phyloP scores from a whole-genome alignment of 2,888 invertebrate species.

The Cerceris ruficornis region DNA sequence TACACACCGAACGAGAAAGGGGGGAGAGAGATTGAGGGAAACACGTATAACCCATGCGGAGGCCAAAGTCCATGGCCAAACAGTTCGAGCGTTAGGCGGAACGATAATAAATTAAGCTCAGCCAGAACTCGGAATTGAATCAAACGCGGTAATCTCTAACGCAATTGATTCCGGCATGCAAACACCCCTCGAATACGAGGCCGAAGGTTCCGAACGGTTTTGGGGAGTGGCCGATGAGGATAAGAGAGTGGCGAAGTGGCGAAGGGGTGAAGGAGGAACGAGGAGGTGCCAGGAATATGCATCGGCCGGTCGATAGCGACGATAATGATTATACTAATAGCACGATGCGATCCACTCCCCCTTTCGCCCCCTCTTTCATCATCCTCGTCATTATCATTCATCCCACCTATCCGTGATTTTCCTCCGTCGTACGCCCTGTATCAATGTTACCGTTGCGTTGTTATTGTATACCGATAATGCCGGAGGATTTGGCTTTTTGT shows the following conservation, averaged over 20 bases:
- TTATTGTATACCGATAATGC: conserved; percentile 57
- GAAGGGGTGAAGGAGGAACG: conserved; percentile 12
- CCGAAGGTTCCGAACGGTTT: conserved; percentile 29
- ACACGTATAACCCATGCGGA: conserved; percentile 36
- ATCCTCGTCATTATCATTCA: background rate
- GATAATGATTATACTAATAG: conserved; percentile 66
- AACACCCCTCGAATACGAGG: conserved; percentile 55
- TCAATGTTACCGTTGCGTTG: conserved; percentile 27
- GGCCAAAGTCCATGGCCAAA: conserved; percentile 62
- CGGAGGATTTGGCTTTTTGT: conserved; percentile 48
- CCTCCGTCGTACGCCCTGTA: background rate
- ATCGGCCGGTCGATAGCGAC: conserved; percentile 52
- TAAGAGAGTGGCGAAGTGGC: conserved; percentile 29
- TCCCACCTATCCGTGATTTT: conserved; percentile 12
- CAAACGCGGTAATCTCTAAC: conserved; percentile 74
- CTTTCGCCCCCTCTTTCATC: background rate
- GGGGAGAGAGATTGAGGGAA: background rate
- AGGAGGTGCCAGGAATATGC: conserved; percentile 45
- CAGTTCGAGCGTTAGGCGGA: conserved; percentile 56
- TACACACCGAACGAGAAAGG: conserved; percentile 9
- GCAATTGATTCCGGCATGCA: conserved; percentile 69
- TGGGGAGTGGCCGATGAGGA: conserved; percentile 25
- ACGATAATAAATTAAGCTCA: conserved; percentile 72
- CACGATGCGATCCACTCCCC: conserved; percentile 10
- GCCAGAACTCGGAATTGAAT: conserved; percentile 71